phyloP scores from a whole-genome alignment of 2,888 invertebrate genomes.

The Augochlorella aurata region DNA sequence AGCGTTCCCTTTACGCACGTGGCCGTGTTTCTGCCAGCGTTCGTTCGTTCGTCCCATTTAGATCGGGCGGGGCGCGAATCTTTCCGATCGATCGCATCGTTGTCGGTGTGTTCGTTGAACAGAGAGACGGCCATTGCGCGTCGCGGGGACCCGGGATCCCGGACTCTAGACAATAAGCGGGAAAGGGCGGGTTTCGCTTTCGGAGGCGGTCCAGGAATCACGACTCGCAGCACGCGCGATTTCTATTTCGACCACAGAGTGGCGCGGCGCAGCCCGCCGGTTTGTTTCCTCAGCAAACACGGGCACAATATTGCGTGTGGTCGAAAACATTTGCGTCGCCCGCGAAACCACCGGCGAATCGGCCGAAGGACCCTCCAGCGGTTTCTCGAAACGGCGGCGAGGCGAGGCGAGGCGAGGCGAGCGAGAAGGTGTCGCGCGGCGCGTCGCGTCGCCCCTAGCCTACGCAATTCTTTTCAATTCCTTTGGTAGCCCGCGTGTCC shows the following conservation, averaged over 20 bases:
- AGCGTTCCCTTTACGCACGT: neutral
- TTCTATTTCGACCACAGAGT: slow-evolving; percentile 44
- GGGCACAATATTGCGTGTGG: slow-evolving; percentile 61
- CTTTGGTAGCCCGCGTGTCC: neutral
- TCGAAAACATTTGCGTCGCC: slow-evolving; percentile 55
- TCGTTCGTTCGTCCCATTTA: neutral
- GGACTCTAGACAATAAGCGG: slow-evolving; percentile 21
- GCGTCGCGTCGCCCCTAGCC: slow-evolving; percentile 21
- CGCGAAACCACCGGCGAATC: slow-evolving; percentile 40
- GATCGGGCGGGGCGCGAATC: slow-evolving; percentile 18
- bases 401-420: too few species aligned
- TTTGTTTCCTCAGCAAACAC: slow-evolving; percentile 65
- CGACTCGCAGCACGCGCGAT: slow-evolving; percentile 56
- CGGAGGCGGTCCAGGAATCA: slow-evolving; percentile 36
- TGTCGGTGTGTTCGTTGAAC: too few species aligned
- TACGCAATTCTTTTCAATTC: slow-evolving; percentile 38
- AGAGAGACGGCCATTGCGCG: too few species aligned
- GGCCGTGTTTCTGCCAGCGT: neutral
- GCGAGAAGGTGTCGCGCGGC: neutral
- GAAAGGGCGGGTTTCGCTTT: neutral
- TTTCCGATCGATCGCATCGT: slow-evolving; percentile 24
- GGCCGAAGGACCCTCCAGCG: slow-evolving; percentile 39
- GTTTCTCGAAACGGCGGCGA: slow-evolving; percentile 30
- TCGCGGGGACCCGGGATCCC: too few species aligned
- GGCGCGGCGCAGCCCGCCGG: neutral